A percentile compares a stretch with the other conserved stretches of the same genome.
Conservation (phyloP, 2,113 vertebrate genomes). For the Peucedramus taeniatus region DNA sequence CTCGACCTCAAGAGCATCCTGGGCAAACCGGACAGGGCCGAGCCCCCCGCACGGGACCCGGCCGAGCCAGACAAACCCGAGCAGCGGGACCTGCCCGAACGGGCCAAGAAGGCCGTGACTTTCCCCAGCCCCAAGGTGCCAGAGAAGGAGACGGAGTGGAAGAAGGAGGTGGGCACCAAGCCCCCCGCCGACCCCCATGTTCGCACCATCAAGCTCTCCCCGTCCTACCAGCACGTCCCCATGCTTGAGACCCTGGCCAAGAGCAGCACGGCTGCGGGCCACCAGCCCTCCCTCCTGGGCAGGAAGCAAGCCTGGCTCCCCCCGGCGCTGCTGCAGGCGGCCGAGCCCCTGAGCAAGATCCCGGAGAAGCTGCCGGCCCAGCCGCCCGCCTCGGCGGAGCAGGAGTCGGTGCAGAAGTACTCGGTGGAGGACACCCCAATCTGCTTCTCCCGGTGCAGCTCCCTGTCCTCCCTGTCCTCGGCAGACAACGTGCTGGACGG, state of each 20-base stretch:
- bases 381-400: slow-evolving; percentile 57
- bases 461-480: slow-evolving; percentile 92
- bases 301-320: slow-evolving; percentile 85
- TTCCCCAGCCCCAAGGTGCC: slow-evolving; percentile 44
- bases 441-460: slow-evolving; percentile 93
- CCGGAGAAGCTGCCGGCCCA: slow-evolving; percentile 74
- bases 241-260: slow-evolving; percentile 77
- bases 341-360: slow-evolving; percentile 74
- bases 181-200: slow-evolving; percentile 75
- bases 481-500: slow-evolving; percentile 83
- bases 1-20: slow-evolving; percentile 84
- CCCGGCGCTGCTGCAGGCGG: slow-evolving; percentile 55
- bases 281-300: slow-evolving; percentile 12
- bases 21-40: slow-evolving; percentile 48
- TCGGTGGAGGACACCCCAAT: slow-evolving; percentile 87
- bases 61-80: neutral
- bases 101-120: slow-evolving; percentile 54
- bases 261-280: neutral
- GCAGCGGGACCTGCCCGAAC: neutral
- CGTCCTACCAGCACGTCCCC: slow-evolving; percentile 89
- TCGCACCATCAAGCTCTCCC: slow-evolving; percentile 90
- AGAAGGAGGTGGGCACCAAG: slow-evolving; percentile 57
- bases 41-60: neutral
- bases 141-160: slow-evolving; percentile 58
- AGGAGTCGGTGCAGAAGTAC: slow-evolving; percentile 88